These are phyloP conservation scores for Ormyrus thymus DNA, from an alignment of 2,888 invertebrate genomes.

Conservation along the genomic window DNA sequence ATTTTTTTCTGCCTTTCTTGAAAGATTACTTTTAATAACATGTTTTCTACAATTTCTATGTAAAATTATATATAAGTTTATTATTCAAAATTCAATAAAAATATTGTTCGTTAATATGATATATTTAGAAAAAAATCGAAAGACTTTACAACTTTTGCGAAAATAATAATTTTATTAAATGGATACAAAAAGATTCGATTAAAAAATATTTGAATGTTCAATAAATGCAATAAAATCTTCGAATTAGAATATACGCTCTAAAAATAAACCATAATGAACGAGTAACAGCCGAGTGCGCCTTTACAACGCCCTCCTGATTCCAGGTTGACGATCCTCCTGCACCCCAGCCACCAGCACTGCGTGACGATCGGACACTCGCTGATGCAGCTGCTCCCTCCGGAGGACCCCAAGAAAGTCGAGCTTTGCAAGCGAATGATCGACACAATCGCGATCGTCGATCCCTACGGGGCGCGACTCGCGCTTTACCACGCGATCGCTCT, in stretches of 20 bases:
- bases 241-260: background rate
- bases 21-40: too few species aligned
- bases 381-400: conserved; percentile 82
- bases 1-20: too few species aligned
- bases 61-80: too few species aligned
- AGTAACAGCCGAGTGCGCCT: too few species aligned
- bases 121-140: too few species aligned
- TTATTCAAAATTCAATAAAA: too few species aligned
- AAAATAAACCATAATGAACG: too few species aligned
- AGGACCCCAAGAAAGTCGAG: conserved; percentile 80
- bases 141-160: too few species aligned
- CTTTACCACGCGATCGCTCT: conserved; percentile 87
- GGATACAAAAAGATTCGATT: background rate
- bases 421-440: conserved; percentile 82
- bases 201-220: background rate
- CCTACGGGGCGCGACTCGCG: conserved; percentile 83
- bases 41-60: too few species aligned
- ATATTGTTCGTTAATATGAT: too few species aligned
- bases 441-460: conserved; percentile 82
- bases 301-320: conserved; percentile 31
- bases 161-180: background rate
- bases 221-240: background rate
- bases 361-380: conserved; percentile 89
- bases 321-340: conserved; percentile 78
- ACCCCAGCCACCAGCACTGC: conserved; percentile 89